Evolutionary conservation across 2,888 invertebrate species (phyloP).

Genomic region (Meliscaeva auricollis): DNA sequence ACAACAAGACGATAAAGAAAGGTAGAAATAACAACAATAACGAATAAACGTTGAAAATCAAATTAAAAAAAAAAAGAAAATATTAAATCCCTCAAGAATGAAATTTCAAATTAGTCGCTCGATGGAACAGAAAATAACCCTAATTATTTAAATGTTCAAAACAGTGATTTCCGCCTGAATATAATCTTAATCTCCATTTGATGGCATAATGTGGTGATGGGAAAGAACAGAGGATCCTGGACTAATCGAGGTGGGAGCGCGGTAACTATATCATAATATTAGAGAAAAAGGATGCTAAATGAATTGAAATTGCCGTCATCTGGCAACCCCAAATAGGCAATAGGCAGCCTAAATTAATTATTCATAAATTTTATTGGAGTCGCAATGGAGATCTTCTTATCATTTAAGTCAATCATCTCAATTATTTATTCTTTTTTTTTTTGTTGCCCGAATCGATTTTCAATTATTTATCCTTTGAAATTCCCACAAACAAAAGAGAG

Average conservation of each 20-base stretch:
- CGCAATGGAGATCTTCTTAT: slow-evolving; percentile 19
- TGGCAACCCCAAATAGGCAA: not conserved
- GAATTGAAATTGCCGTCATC: slow-evolving; percentile 18
- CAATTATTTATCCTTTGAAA: slow-evolving; percentile 41
- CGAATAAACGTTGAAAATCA: not conserved
- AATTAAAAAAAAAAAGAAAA: slow-evolving; percentile 27
- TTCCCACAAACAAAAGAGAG: not conserved
- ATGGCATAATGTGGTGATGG: not conserved
- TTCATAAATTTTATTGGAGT: slow-evolving; percentile 46
- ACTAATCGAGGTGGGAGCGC: not conserved
- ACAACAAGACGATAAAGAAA: not conserved
- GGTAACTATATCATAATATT: not conserved
- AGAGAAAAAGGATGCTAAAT: not conserved
- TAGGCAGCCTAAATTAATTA: slow-evolving; percentile 32
- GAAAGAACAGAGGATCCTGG: no score
- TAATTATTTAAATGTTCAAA: slow-evolving; percentile 54
- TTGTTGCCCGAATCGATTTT: slow-evolving; percentile 27
- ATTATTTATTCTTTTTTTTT: not conserved
- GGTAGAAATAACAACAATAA: slow-evolving; percentile 4
- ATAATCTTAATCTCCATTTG: slow-evolving; percentile 13
- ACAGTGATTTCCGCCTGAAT: slow-evolving; percentile 14
- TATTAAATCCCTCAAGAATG: slow-evolving; percentile 6
- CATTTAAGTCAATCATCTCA: slow-evolving; percentile 48
- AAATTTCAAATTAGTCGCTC: slow-evolving; percentile 39
- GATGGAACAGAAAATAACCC: slow-evolving; percentile 26